These are phyloP conservation scores for Dendroctonus valens DNA, from an alignment of 1,140 invertebrate species.

Conservation along the genomic window DNA sequence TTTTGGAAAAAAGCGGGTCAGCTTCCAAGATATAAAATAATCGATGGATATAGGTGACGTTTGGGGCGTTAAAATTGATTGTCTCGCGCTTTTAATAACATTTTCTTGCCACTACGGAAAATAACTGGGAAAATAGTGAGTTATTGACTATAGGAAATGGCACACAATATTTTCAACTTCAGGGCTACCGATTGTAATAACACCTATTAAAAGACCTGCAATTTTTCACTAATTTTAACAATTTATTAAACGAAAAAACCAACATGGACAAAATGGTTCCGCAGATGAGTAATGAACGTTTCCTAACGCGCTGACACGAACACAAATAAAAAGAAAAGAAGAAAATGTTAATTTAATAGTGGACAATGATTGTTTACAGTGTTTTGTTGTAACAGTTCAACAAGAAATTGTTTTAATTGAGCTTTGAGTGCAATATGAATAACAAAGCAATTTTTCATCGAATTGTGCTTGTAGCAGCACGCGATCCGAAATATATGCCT, in stretches of 20 bases:
- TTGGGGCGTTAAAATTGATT: slow-evolving; percentile 24
- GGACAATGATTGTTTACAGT: not conserved
- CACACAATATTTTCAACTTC: slow-evolving; percentile 28
- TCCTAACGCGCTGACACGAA: not conserved
- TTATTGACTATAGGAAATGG: slow-evolving; percentile 29
- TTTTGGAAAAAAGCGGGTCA: slow-evolving; percentile 22
- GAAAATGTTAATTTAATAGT: slow-evolving; percentile 6
- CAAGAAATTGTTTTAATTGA: slow-evolving; percentile 2
- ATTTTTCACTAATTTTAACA: not conserved
- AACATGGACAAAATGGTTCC: not conserved
- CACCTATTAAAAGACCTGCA: not conserved
- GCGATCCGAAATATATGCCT: not conserved
- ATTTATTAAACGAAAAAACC: slow-evolving; percentile 10
- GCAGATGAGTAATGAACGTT: not conserved
- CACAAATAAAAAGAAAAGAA: not conserved
- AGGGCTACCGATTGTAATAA: slow-evolving; percentile 16
- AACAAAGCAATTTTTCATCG: not conserved
- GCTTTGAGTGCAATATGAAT: slow-evolving; percentile 4
- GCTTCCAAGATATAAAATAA: slow-evolving; percentile 25
- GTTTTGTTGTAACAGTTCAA: not conserved
- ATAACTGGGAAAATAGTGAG: slow-evolving; percentile 33
- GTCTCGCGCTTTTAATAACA: slow-evolving; percentile 33
- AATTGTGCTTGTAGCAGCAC: not conserved
- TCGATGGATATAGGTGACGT: slow-evolving; percentile 30
- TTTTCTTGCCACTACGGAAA: slow-evolving; percentile 26